Percentiles rank a stretch among this genome's conserved stretches.
These are phyloP conservation scores for Mactra quadrangularis DNA, from an alignment of 1,140 invertebrate species.

Conservation along the genomic window DNA sequence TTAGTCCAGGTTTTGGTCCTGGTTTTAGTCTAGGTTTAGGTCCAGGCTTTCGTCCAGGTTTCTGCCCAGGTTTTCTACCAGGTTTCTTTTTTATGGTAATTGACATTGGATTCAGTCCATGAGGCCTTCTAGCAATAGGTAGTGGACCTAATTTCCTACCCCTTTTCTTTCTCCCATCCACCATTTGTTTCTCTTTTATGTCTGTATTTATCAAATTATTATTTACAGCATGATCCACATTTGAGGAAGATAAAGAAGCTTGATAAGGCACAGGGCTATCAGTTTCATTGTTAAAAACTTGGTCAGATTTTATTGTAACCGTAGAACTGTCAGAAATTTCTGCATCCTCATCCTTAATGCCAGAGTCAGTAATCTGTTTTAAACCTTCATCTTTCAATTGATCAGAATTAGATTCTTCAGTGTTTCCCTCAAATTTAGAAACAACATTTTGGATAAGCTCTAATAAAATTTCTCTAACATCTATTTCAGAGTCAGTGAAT, in stretches of 20 bases:
- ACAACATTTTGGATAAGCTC: constrained; percentile 29
- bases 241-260: too few species aligned
- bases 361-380: too few species aligned
- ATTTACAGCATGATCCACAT: too few species aligned
- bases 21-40: not conserved
- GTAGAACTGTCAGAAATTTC: too few species aligned
- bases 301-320: too few species aligned
- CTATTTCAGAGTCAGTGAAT: constrained; percentile 30
- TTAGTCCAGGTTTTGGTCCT: not conserved
- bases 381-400: too few species aligned
- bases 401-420: too few species aligned
- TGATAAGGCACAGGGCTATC: too few species aligned
- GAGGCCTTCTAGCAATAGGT: not conserved
- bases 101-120: not conserved
- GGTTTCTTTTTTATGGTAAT: not conserved
- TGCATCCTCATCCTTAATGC: too few species aligned
- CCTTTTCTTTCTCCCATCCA: not conserved
- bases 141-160: not conserved
- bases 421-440: not conserved
- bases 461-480: constrained; percentile 29
- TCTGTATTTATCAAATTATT: too few species aligned
- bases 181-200: not conserved
- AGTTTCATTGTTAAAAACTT: too few species aligned
- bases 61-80: not conserved
- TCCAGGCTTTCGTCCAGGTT: not conserved